A percentile compares a stretch with the other conserved stretches of the same genome.
Conservation (phyloP, 2,888 invertebrate species). For the Dromius quadrimaculatus region DNA sequence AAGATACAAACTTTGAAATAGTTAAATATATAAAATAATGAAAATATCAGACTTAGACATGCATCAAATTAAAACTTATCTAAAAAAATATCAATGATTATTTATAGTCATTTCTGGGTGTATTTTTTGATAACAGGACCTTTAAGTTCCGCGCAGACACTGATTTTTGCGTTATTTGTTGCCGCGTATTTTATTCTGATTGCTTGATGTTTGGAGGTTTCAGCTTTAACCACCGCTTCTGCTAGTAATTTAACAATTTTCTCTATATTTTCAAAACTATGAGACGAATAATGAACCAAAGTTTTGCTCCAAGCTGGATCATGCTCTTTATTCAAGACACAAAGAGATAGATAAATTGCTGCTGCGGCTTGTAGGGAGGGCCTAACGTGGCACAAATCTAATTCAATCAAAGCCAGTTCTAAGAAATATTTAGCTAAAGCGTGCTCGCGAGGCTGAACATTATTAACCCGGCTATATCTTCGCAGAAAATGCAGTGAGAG, state of each 20-base stretch:
- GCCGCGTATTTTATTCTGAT: constrained; percentile 77
- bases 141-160: constrained; percentile 74
- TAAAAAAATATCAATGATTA: constrained; percentile 5
- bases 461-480: constrained; percentile 74
- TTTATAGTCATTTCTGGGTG: constrained; percentile 43
- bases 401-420: constrained; percentile 86
- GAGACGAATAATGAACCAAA: constrained; percentile 81
- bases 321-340: constrained; percentile 69
- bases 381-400: constrained; percentile 79
- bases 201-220: constrained; percentile 77
- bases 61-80: constrained; percentile 24
- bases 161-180: constrained; percentile 74
- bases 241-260: constrained; percentile 80
- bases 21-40: constrained; percentile 21
- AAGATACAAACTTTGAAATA: constrained; percentile 27
- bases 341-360: constrained; percentile 79
- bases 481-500: constrained; percentile 90
- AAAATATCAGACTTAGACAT: constrained; percentile 13
- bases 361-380: constrained; percentile 90
- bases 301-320: constrained; percentile 79
- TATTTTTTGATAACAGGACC: constrained; percentile 63
- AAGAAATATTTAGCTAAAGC: constrained; percentile 89
- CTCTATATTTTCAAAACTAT: constrained; percentile 76
- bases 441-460: constrained; percentile 70
- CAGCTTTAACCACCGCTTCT: constrained; percentile 75